phyloP scores from a whole-genome alignment of 2,888 invertebrate genomes.

The Nemotelus nigrinus region DNA sequence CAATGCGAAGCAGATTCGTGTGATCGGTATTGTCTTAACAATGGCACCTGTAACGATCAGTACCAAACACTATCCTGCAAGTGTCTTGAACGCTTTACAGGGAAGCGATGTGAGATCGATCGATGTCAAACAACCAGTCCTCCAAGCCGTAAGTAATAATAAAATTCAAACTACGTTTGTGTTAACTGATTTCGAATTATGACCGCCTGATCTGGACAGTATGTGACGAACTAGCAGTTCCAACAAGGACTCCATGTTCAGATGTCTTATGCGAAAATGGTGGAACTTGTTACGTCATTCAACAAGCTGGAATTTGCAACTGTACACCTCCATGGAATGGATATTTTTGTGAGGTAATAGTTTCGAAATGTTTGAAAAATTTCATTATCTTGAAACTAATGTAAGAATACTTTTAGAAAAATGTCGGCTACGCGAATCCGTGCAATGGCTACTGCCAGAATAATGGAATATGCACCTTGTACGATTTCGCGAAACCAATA shows the following conservation, averaged over 20 bases:
- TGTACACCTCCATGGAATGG: slow-evolving; percentile 70
- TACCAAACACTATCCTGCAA: slow-evolving; percentile 61
- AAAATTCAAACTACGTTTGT: slow-evolving; percentile 1
- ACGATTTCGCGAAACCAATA: slow-evolving; percentile 65
- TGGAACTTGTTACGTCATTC: slow-evolving; percentile 67
- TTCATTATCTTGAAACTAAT: slow-evolving; percentile 19
- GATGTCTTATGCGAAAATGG: slow-evolving; percentile 67
- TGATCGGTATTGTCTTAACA: slow-evolving; percentile 67
- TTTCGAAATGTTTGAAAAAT: not conserved
- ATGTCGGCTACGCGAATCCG: slow-evolving; percentile 72
- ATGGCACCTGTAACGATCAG: slow-evolving; percentile 59
- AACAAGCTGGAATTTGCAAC: slow-evolving; percentile 67
- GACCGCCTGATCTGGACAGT: slow-evolving; percentile 51
- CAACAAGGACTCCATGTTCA: slow-evolving; percentile 62
- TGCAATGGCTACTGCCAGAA: slow-evolving; percentile 70
- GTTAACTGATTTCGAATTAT: not conserved
- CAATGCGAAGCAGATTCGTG: slow-evolving; percentile 69
- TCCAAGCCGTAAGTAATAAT: slow-evolving; percentile 57
- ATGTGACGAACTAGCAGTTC: slow-evolving; percentile 59
- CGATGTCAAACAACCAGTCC: slow-evolving; percentile 65
- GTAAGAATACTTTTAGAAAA: slow-evolving; percentile 58
- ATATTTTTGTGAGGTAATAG: slow-evolving; percentile 66
- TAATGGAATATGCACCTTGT: slow-evolving; percentile 70
- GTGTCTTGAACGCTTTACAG: slow-evolving; percentile 65
- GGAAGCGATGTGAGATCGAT: slow-evolving; percentile 68